Base-by-base conservation (phyloP, 2,888 invertebrate species). In the Plusia festucae region DNA sequence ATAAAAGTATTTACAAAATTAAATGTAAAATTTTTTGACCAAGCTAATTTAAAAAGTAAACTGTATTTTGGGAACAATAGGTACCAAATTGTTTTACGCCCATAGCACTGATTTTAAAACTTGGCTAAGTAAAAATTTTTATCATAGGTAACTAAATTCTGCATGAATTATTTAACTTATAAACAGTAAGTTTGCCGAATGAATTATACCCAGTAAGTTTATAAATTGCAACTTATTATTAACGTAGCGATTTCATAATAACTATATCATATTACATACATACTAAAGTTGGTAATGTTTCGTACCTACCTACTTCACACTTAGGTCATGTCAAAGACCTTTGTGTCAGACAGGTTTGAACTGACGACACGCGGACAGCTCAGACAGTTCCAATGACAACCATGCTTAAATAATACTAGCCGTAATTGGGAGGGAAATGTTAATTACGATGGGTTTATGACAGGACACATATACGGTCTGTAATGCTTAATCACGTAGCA, bases 271-370 rank as follows among this genome's bases (percentile, higher is more conserved):
- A 49, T 18, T 9, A 53, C 24, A 24, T 32, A 53, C 16, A 24
- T 24, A 53, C 22, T 16, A n/a, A 13, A 22, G 30, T 30, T n/a
- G 2, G 0, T n/a, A 13, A 2, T 13, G 32, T 20, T 22, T 52
- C 53, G 68, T 53, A 16, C 20, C 24, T 53, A 16, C 20, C 24
- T 54, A 16, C 5, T n/a, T 57, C 58, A 8, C 27, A 49, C 18
- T 49, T 49, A 61, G 63, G 60, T 68, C 68, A 75, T 68, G 75
- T 76, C 76, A 76, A 72, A 76, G 75, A 75, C 75, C 77, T 68
- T 63, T 61, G 40, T 71, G 73, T 63, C 64, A 63, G 53, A 64
- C 76, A 40, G 65, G 72, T 72, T 68, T 64, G 40, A 40, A 40
- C 40, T 71, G 16, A 30, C 60, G 68, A 60, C 68, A 68, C 49